Evolutionary conservation across 2,888 invertebrate genomes (phyloP), one percentile per base, ranked within the genome.

Genomic region (Spialia ferax): DNA sequence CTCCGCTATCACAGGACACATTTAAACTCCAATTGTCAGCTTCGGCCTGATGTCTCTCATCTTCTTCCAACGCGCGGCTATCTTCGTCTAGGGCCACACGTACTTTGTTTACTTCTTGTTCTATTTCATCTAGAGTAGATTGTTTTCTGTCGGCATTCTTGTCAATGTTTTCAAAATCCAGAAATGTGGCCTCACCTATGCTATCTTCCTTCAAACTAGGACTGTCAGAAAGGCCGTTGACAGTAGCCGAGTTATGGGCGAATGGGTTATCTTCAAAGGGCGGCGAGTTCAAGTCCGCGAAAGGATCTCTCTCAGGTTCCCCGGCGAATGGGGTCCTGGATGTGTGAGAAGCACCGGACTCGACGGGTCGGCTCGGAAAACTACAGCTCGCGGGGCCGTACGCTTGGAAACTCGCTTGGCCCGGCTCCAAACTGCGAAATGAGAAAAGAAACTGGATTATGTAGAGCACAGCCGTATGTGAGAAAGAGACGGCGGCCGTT

Each of bases 361-460:
- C 93, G 88, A 83, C 90, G 89, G 88, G 83, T 77, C 76, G 85
- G 83, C 84, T 91, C 89, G 93, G 91, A 93, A 93, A 93, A 93
- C 93, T 93, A 93, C 91, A 89, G 89, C 80, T 87, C 83, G 90
- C 89, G 82, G 87, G 83, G 79, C 86, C 86, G 88, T 89, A 90
- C 91, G 92, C 89, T 91, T 89, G 93, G 82, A 93, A 93, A 89
- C 89, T 89, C 87, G 87, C 86, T 94, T 94, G 94, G 94, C 94
- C 88, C 91, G 91, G 88, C 89, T 94, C 94, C 94, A 94, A 94
- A 87, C 94, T 93, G 94, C 87, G 90, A 94, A 93, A 93, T 91
- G 93, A 91, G 93, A 93, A 93, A 93, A 93, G 91, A 92, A 92
- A 91, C 82, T 83, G 79, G 86, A 87, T 88, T 89, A 91, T 89